A percentile compares a stretch with the other conserved stretches of the same genome.
Evolutionary conservation across 1,140 invertebrate species (phyloP).

Genomic region (Leptinotarsa texana): DNA sequence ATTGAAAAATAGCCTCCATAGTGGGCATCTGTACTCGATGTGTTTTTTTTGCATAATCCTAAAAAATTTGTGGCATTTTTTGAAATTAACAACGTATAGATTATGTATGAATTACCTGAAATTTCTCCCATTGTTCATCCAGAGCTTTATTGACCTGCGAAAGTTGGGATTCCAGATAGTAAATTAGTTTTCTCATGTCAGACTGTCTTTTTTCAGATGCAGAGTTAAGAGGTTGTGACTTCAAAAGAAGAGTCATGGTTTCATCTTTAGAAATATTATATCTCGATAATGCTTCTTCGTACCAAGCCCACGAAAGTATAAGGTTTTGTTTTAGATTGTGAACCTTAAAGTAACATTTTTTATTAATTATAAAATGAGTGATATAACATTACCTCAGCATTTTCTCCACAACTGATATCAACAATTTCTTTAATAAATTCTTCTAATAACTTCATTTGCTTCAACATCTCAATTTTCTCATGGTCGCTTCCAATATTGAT

Average conservation of each 20-base stretch:
- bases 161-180: slow-evolving; percentile 67
- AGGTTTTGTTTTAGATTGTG: slow-evolving; percentile 63
- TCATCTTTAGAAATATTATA: slow-evolving; percentile 58
- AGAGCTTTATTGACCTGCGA: slow-evolving; percentile 62
- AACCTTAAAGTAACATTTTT: slow-evolving; percentile 53
- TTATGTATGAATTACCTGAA: slow-evolving; percentile 47
- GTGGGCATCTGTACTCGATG: slow-evolving; percentile 61
- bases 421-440: slow-evolving; percentile 60
- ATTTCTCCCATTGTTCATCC: slow-evolving; percentile 66
- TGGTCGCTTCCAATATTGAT: slow-evolving; percentile 60
- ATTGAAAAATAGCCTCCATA: slow-evolving; percentile 69
- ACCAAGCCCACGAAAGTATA: slow-evolving; percentile 65
- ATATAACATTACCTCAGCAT: slow-evolving; percentile 52
- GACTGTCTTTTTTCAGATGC: slow-evolving; percentile 60
- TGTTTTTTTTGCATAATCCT: slow-evolving; percentile 57
- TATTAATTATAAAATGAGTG: background rate
- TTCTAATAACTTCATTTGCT: slow-evolving; percentile 54
- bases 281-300: slow-evolving; percentile 65
- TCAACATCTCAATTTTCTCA: slow-evolving; percentile 59
- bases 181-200: slow-evolving; percentile 62
- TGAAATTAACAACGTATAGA: background rate
- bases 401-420: slow-evolving; percentile 58
- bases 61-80: slow-evolving; percentile 16
- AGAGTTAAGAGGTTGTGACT: slow-evolving; percentile 62
- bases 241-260: slow-evolving; percentile 58